Evolutionary conservation across 1,140 invertebrate species (phyloP).

Genomic region (Drosophila arawakana): DNA sequence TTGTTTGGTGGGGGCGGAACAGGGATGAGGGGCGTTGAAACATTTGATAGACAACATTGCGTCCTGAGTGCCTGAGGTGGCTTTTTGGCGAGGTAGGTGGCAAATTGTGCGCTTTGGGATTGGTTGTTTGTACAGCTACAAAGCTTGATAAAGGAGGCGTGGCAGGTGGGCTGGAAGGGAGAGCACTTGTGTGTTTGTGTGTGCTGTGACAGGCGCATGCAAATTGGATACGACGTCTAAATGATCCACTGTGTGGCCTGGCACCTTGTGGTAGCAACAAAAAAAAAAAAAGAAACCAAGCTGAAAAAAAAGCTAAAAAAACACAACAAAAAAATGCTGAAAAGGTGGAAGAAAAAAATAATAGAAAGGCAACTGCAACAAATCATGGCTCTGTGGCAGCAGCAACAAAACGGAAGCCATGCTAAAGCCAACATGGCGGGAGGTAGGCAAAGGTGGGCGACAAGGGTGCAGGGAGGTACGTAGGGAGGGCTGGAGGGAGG

Average conservation of each 20-base stretch:
- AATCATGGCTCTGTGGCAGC: constrained; percentile 62
- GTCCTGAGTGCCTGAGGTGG: constrained; percentile 10
- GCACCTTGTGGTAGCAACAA: constrained; percentile 43
- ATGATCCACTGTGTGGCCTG: constrained; percentile 65
- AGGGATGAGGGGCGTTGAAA: not conserved
- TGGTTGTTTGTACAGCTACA: constrained; percentile 20
- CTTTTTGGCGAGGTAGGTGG: constrained; percentile 7
- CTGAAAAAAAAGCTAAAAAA: not conserved
- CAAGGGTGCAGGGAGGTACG: not conserved
- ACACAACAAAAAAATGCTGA: not conserved
- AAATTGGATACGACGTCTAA: constrained; percentile 53
- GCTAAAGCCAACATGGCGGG: constrained; percentile 27
- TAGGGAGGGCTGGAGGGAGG: not conserved
- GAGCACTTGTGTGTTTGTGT: not conserved
- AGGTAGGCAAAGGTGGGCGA: not conserved
- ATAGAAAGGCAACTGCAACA: constrained; percentile 54
- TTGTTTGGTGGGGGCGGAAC: not conserved
- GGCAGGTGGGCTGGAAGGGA: not conserved
- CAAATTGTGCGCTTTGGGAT: constrained; percentile 21
- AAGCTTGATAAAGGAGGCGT: not conserved
- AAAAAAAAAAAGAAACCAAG: not conserved
- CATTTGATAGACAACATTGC: constrained; percentile 18
- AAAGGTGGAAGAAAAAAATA: constrained; percentile 6
- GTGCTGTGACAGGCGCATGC: constrained; percentile 32
- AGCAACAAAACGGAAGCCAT: constrained; percentile 61